Evolutionary conservation across 2,797 vertebrate genomes (phyloP).

Genomic region (Myotis vivesi): DNA sequence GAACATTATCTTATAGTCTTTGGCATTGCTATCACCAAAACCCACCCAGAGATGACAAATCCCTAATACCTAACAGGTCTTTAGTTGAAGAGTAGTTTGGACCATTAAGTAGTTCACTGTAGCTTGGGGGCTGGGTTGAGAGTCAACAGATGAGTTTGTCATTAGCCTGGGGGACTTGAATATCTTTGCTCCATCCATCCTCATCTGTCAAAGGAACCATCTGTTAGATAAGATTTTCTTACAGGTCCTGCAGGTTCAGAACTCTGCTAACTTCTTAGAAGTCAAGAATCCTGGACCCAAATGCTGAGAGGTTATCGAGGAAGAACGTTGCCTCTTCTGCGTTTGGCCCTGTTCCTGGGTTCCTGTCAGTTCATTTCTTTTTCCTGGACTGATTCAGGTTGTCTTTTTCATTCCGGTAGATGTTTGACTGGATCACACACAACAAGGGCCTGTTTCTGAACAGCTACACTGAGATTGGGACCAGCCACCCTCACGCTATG

Average conservation of each 20-base stretch:
- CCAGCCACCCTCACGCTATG: constrained; percentile 95
- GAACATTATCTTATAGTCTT: not conserved
- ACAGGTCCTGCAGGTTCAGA: not conserved
- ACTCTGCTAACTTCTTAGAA: not conserved
- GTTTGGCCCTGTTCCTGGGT: not conserved
- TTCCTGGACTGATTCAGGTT: constrained; percentile 11
- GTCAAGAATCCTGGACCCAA: not conserved
- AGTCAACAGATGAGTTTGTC: not conserved
- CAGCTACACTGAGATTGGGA: constrained; percentile 98
- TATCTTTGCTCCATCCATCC: not conserved
- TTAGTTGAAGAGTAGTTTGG: not conserved
- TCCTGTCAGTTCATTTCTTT: not conserved
- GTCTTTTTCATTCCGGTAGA: constrained; percentile 85
- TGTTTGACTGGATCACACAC: constrained; percentile 99
- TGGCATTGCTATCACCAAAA: not conserved
- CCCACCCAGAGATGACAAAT: not conserved
- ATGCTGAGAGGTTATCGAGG: not conserved
- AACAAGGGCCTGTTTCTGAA: constrained; percentile 99
- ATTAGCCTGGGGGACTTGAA: not conserved
- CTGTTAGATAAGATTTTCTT: not conserved
- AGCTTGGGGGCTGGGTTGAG: not conserved
- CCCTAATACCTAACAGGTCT: not conserved
- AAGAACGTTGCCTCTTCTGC: not conserved
- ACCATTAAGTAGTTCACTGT: not conserved
- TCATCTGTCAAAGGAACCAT: not conserved